phyloP scores from a whole-genome alignment of 1,140 invertebrate species.

The Zelostemma sp. region DNA sequence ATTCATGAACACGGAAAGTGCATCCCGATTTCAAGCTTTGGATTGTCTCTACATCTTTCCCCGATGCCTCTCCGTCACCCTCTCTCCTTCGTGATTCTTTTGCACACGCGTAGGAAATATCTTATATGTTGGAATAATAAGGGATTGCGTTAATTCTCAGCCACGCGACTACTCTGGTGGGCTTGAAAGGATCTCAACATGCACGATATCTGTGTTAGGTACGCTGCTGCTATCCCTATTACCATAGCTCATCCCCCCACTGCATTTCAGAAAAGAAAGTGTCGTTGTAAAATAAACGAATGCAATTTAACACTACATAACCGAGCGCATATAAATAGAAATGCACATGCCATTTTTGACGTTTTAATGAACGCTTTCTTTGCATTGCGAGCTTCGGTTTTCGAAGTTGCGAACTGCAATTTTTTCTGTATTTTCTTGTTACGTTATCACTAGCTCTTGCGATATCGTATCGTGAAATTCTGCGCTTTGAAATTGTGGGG shows the following conservation, averaged over 20 bases:
- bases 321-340: neutral
- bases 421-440: no score
- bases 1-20: constrained; percentile 70
- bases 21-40: constrained; percentile 64
- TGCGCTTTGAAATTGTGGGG: no score
- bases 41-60: constrained; percentile 41
- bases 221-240: neutral
- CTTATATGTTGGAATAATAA: constrained; percentile 12
- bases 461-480: no score
- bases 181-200: constrained; percentile 1
- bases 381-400: neutral
- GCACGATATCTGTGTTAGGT: neutral
- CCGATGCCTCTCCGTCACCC: constrained; percentile 5
- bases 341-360: no score
- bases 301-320: neutral
- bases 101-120: constrained; percentile 30
- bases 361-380: neutral
- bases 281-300: neutral
- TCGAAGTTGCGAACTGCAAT: neutral
- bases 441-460: no score
- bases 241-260: constrained; percentile 1
- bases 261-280: neutral
- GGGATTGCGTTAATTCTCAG: constrained; percentile 12
- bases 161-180: constrained; percentile 59
- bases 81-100: constrained; percentile 3